These are phyloP conservation scores for Haliclystus octoradiatus DNA, from an alignment of 30 jellyfish, hydroid and myxozoan species.

Conservation along the genomic window DNA sequence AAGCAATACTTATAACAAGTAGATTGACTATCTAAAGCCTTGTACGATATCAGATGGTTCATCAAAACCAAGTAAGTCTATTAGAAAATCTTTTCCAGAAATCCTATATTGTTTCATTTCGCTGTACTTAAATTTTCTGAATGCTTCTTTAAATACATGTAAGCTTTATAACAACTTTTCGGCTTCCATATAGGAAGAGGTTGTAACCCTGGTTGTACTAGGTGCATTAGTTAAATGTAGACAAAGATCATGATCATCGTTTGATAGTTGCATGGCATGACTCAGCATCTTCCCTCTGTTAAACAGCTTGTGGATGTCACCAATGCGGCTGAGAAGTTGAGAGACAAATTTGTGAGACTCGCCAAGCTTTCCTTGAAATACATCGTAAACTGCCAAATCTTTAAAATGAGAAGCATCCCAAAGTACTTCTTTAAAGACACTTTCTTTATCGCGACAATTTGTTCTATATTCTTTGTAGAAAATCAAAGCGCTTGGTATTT, in stretches of 20 bases:
- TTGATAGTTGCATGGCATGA: slow-evolving; percentile 1
- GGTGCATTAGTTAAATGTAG: neutral
- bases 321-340: neutral
- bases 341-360: neutral
- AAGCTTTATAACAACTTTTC: neutral
- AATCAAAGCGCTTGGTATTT: slow-evolving; percentile 9
- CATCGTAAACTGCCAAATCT: slow-evolving; percentile 1
- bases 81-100: slow-evolving; percentile 1
- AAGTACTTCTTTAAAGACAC: neutral
- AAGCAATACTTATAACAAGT: slow-evolving; percentile 3
- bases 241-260: neutral
- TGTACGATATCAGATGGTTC: neutral
- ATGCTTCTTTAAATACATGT: neutral
- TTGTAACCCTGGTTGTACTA: slow-evolving; percentile 1
- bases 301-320: slow-evolving; percentile 3
- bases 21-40: neutral
- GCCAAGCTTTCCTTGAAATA: neutral
- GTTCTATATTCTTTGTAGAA: neutral
- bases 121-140: neutral
- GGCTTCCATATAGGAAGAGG: slow-evolving; percentile 6
- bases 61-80: neutral
- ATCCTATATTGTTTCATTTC: neutral
- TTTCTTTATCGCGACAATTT: neutral
- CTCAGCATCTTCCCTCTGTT: slow-evolving; percentile 7
- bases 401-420: slow-evolving; percentile 1